These are phyloP conservation scores for Diloba caeruleocephala DNA, from an alignment of 2,888 invertebrate species.

Conservation along the genomic window DNA sequence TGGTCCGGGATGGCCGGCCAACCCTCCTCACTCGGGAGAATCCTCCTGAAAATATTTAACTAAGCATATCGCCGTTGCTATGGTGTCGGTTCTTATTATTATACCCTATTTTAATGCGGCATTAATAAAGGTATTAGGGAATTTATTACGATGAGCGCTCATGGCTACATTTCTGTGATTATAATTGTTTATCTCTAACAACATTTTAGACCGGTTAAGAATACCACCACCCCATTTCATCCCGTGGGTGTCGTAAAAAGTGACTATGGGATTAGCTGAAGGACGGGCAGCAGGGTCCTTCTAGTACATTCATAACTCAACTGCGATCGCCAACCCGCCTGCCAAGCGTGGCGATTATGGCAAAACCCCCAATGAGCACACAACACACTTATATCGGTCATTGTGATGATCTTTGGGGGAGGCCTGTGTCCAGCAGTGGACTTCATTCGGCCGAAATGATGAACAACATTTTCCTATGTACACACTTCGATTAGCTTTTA, in stretches of 20 bases:
- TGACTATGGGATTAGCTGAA: no score
- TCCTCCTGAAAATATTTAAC: slow-evolving; percentile 82
- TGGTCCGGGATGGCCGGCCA: slow-evolving; percentile 75
- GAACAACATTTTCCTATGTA: not conserved
- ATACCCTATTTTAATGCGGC: slow-evolving; percentile 57
- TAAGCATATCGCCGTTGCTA: slow-evolving; percentile 67
- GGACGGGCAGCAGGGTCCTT: no score
- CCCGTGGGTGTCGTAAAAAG: no score
- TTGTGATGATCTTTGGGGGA: no score
- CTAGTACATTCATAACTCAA: no score
- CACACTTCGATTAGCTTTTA: slow-evolving; percentile 11
- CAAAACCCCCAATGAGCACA: no score
- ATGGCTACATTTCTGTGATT: slow-evolving; percentile 22
- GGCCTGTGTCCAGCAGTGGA: no score
- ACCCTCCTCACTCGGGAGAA: slow-evolving; percentile 82
- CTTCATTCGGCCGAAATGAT: slow-evolving; percentile 1
- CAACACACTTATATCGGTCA: no score
- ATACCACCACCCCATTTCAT: no score
- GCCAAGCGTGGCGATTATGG: no score
- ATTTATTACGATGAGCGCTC: slow-evolving; percentile 33
- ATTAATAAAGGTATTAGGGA: slow-evolving; percentile 51
- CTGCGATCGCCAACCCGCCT: no score
- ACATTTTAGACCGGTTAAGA: no score
- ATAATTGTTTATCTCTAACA: not conserved
- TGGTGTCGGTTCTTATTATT: slow-evolving; percentile 59